A percentile compares a stretch with the other conserved stretches of the same genome.
These are phyloP conservation scores for Rafetus swinhoei DNA, from an alignment of 2,113 vertebrate genomes.

Conservation along the genomic window DNA sequence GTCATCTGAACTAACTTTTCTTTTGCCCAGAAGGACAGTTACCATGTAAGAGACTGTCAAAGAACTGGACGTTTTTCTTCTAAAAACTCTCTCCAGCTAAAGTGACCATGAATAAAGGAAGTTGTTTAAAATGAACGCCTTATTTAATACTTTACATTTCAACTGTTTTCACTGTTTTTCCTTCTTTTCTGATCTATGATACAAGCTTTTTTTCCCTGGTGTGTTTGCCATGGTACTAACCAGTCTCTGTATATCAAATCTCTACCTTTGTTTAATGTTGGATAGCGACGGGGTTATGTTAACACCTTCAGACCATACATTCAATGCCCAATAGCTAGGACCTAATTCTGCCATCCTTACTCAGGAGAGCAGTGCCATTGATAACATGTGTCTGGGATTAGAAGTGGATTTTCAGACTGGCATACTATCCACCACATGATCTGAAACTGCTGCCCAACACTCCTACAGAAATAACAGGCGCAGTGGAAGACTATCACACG, in stretches of 20 bases:
- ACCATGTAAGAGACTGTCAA: neutral
- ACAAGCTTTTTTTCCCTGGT: neutral
- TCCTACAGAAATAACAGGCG: conserved; percentile 8
- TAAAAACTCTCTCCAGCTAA: neutral
- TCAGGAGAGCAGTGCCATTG: neutral
- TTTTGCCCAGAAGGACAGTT: neutral
- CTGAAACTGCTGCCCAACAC: conserved; percentile 43
- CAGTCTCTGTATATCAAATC: neutral
- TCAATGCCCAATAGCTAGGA: neutral
- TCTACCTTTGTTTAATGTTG: neutral
- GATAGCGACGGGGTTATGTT: neutral
- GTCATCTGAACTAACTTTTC: neutral
- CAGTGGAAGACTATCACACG: conserved; percentile 18
- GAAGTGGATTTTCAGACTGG: conserved; percentile 33
- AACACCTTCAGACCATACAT: neutral
- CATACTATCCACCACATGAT: neutral
- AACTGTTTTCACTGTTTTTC: neutral
- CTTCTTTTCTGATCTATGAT: neutral
- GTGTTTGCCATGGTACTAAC: neutral
- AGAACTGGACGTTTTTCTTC: neutral
- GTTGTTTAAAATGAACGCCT: neutral
- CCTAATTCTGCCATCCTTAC: conserved; percentile 5
- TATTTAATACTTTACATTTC: neutral
- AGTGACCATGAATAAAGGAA: neutral
- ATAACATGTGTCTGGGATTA: conserved; percentile 42